These are phyloP conservation scores for Acrocephalus scirpaceus DNA, from an alignment of 2,797 vertebrate genomes.

Conservation along the genomic window DNA sequence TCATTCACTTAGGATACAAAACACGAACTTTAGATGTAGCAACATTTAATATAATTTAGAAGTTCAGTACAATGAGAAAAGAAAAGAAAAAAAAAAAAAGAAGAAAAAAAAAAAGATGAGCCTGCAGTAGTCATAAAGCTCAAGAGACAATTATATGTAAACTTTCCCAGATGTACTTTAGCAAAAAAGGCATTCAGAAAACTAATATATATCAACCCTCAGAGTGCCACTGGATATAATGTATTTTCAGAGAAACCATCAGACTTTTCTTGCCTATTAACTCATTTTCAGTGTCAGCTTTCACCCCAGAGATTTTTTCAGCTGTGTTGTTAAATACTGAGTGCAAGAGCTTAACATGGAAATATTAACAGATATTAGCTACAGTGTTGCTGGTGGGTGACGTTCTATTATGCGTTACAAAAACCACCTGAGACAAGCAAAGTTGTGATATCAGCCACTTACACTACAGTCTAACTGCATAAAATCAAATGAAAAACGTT, in stretches of 20 bases:
- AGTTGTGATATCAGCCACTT: neutral
- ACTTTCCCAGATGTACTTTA: neutral
- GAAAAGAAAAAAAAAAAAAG: neutral
- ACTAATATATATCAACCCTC: neutral
- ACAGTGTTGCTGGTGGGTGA: neutral
- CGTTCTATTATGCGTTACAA: neutral
- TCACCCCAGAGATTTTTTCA: neutral
- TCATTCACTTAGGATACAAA: neutral
- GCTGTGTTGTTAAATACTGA: neutral
- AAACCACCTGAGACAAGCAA: neutral
- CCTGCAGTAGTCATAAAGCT: neutral
- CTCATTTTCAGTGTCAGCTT: neutral
- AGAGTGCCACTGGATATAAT: neutral
- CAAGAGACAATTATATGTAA: neutral
- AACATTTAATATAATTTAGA: neutral
- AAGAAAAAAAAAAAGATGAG: neutral
- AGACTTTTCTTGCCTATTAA: neutral
- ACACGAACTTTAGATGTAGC: neutral
- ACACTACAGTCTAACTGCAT: neutral
- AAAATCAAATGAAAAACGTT: neutral
- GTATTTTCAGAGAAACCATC: neutral
- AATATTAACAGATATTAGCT: constrained; percentile 6
- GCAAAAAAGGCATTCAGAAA: neutral
- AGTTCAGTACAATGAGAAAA: neutral
- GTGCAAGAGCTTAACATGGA: neutral